Base-by-base conservation (phyloP, 2,888 invertebrate genomes). In the Meiosimyza decipiens region DNA sequence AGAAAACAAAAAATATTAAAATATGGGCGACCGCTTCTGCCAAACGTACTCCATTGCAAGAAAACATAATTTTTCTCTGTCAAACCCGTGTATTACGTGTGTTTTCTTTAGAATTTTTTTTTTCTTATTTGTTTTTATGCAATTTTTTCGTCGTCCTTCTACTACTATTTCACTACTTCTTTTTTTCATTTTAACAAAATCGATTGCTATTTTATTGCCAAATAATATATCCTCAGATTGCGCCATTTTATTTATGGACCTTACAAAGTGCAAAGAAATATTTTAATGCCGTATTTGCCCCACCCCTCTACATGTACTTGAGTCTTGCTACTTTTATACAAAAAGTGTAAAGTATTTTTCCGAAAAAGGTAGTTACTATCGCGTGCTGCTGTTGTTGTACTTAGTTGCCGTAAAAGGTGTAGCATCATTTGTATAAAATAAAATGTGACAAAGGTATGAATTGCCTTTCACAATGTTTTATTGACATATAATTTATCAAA, bases 191-290 rank as follows among this genome's bases (percentile, higher is more conserved):
- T 40, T 40, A 1, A 40, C 2, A 40, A 40, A 70, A 70, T 81
- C 79, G 82, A 82, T 82, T 80, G 78, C 80, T 77, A 80, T 81
- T 81, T 82, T 81, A 82, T 83, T 83, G 82, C 83, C 83, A 84
- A 84, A 84, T 83, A 82, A 83, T 83, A 80, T 80, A 77, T 82
- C 76, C 77, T 80, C 73, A 82, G 84, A 82, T 82, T 83, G 83
- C 82, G 83, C 81, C 83, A 80, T 79, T 81, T 83, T 82, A 83
- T 83, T 83, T 83, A 83, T 83, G 74, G 77, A 71, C 66, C 69
- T 71, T 67, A 47, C 52, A 52, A n/a, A 62, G 63, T 62, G 70
- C 70, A 63, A 49, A 16, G 18, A n/a, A 47, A 54, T n/a, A 22
- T 28, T 28, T 59, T 55, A 65, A n/a, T n/a, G 28, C 59, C 59